phyloP scores from a whole-genome alignment of 2,797 vertebrate species.

The Rhabdomys pumilio region DNA sequence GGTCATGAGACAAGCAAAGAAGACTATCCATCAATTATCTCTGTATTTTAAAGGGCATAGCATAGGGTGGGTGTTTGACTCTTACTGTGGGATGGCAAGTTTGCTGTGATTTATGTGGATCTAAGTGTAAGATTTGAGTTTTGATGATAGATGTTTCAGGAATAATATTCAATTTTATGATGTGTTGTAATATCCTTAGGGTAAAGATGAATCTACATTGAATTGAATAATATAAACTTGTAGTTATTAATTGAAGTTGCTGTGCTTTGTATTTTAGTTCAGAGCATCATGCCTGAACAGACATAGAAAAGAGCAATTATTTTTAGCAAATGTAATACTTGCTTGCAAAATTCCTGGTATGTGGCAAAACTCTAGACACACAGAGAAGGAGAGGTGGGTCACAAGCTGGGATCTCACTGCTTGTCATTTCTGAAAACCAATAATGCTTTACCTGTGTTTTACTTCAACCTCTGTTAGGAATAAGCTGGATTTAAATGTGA shows the following conservation, averaged over 20 bases:
- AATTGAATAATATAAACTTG: slow-evolving; percentile 74
- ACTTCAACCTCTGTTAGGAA: slow-evolving; percentile 24
- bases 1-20: slow-evolving; percentile 60
- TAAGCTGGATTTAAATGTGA: slow-evolving; percentile 54
- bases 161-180: slow-evolving; percentile 71
- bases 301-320: slow-evolving; percentile 79
- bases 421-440: slow-evolving; percentile 67
- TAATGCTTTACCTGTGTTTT: slow-evolving; percentile 57
- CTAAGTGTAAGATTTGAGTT: slow-evolving; percentile 67
- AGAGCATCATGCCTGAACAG: slow-evolving; percentile 64
- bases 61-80: slow-evolving; percentile 63
- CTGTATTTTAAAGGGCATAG: slow-evolving; percentile 64
- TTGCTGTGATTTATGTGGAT: slow-evolving; percentile 76
- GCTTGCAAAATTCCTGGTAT: slow-evolving; percentile 51
- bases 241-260: slow-evolving; percentile 80
- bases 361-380: slow-evolving; percentile 13
- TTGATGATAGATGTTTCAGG: slow-evolving; percentile 76
- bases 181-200: slow-evolving; percentile 74
- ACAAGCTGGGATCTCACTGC: slow-evolving; percentile 12
- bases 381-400: not conserved
- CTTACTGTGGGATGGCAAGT: slow-evolving; percentile 59
- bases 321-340: slow-evolving; percentile 71
- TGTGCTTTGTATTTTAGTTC: slow-evolving; percentile 78
- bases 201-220: slow-evolving; percentile 71
- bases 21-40: slow-evolving; percentile 73